Percentiles rank a stretch among this genome's conserved stretches.
phyloP scores from a whole-genome alignment of 2,113 vertebrate species.

The Catharus bicknelli region DNA sequence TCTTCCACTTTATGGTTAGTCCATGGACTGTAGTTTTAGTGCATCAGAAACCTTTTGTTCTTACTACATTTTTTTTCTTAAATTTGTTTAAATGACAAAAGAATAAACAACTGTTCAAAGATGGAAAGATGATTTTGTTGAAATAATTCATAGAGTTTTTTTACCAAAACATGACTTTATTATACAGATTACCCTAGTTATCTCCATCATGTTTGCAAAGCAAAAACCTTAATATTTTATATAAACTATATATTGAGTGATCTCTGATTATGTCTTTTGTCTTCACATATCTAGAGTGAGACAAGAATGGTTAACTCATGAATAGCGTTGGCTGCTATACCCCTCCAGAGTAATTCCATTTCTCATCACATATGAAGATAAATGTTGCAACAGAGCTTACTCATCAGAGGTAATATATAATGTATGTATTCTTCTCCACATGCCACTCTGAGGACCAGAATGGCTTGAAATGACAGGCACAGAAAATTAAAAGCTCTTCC shows the following conservation, averaged over 20 bases:
- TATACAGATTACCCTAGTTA: not conserved
- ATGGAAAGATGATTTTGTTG: not conserved
- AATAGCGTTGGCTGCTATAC: not conserved
- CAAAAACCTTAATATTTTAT: not conserved
- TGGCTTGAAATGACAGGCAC: not conserved
- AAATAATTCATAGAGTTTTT: not conserved
- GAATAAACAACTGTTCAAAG: not conserved
- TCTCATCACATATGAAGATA: conserved; percentile 4
- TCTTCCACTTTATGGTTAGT: not conserved
- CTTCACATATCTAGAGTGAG: not conserved
- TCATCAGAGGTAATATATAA: conserved; percentile 26
- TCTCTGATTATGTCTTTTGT: not conserved
- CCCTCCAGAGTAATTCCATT: not conserved
- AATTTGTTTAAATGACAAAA: not conserved
- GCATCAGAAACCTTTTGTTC: not conserved
- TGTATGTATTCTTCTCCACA: not conserved
- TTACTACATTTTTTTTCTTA: not conserved
- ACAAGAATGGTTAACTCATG: not conserved
- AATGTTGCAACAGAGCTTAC: conserved; percentile 8
- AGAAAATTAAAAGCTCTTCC: conserved; percentile 26
- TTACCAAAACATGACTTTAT: not conserved
- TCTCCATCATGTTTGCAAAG: not conserved
- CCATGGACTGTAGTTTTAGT: not conserved
- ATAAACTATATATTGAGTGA: not conserved
- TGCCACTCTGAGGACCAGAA: not conserved